Base-by-base conservation (phyloP, 1,140 invertebrate genomes). In the Eurosta solidaginis region DNA sequence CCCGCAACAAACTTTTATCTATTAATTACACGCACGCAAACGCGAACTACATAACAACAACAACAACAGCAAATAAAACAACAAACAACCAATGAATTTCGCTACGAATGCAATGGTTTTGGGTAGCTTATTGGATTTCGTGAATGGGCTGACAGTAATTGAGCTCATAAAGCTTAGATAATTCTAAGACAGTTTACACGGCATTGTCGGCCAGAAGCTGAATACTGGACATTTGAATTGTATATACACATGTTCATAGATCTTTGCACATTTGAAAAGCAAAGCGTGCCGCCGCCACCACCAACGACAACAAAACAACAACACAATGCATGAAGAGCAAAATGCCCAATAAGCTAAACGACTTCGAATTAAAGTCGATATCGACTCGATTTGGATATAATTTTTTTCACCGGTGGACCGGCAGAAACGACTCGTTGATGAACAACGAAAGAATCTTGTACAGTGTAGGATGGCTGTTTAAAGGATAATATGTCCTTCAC, bases 101-200 rank as follows among this genome's bases (percentile, higher is more conserved):
- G 44, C 44, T 47, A 4, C 14, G 63, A 29, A 9, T 10, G n/a
- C 40, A 5, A 73, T 6, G 42, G 45, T 10, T 47, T 47, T 17
- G 27, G 74, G 44, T 75, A 75, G 74, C 47, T 47, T 47, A 45
- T 47, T 75, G 74, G 42, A 75, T 75, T 75, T 75, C 47, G 74
- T 47, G 74, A 75, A 75, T 47, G 20, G 20, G 74, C 74, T 75
- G 74, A 45, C 42, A 75, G 42, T 75, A 75, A 75, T 75, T 75
- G 74, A 45, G 59, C 59, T 68, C 59, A 68, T 68, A 68, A 68
- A 68, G 59, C 59, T 68, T 68, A 68, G 59, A 68, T 68, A 68
- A 68, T 68, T 68, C 59, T 68, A 10, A 68, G 59, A 68, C 59
- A 68, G 59, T 68, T 68, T 68, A 68, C 59, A 68, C 59, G 59